Percentiles rank a stretch among this genome's conserved stretches.
These are phyloP conservation scores for Ophioninae sp. DNA, from an alignment of 2,888 invertebrate genomes.

Conservation along the genomic window DNA sequence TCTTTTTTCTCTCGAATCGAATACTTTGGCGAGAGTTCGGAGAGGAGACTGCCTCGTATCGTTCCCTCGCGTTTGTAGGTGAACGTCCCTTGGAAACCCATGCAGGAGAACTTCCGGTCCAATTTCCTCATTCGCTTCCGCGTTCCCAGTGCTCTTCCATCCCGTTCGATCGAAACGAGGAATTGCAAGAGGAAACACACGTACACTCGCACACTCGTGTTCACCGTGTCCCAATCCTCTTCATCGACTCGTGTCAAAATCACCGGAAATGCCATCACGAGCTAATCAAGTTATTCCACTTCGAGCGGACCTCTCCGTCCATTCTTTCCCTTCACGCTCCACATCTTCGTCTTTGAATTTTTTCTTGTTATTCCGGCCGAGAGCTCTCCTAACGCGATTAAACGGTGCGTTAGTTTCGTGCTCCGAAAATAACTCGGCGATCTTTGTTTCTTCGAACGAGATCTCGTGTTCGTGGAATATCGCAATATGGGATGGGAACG, in stretches of 20 bases:
- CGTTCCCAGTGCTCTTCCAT: not conserved
- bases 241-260: not conserved
- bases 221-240: not conserved
- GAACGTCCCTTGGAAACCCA: constrained; percentile 2
- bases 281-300: not conserved
- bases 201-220: no score
- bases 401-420: constrained; percentile 29
- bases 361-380: not conserved
- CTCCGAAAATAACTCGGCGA: constrained; percentile 37
- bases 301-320: not conserved
- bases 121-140: constrained; percentile 55
- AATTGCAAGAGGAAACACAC: not conserved
- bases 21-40: no score
- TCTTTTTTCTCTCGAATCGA: no score
- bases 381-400: not conserved
- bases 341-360: not conserved
- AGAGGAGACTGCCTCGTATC: no score
- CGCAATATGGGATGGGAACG: no score
- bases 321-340: not conserved
- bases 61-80: not conserved
- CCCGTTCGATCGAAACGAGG: constrained; percentile 2
- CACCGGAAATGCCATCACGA: not conserved
- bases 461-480: not conserved
- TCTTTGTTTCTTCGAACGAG: constrained; percentile 29
- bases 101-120: constrained; percentile 33